phyloP scores from a whole-genome alignment of 2,888 invertebrate genomes.

The Mamestra brassicae region DNA sequence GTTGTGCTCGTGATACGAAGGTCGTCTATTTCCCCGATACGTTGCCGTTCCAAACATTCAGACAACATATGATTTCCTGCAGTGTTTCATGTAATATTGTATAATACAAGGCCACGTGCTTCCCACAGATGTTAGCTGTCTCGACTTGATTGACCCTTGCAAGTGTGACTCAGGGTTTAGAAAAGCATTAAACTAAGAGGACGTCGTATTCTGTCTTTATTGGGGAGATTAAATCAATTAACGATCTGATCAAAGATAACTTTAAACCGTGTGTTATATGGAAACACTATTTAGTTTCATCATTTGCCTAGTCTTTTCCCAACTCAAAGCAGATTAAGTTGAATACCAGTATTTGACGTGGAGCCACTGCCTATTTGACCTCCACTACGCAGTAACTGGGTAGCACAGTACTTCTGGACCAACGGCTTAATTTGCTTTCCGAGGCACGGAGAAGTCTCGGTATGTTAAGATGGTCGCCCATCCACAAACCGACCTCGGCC shows the following conservation, averaged over 20 bases:
- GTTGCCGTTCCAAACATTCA: slow-evolving; percentile 12
- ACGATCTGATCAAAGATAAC: background rate
- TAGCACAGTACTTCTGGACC: too few relatives aligned
- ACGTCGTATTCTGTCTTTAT: background rate
- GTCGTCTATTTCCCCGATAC: slow-evolving; percentile 39
- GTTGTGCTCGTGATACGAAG: slow-evolving; percentile 40
- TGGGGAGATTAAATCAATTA: background rate
- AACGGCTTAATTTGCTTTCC: too few relatives aligned
- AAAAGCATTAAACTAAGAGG: slow-evolving; percentile 2
- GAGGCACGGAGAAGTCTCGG: too few relatives aligned
- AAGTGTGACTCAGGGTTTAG: background rate
- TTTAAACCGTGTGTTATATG: background rate
- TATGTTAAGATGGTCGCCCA: background rate
- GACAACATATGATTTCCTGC: slow-evolving; percentile 6
- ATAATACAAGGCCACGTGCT: background rate
- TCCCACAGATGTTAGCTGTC: background rate
- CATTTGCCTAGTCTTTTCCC: too few relatives aligned
- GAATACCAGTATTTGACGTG: too few relatives aligned
- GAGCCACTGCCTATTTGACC: too few relatives aligned
- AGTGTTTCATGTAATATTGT: background rate
- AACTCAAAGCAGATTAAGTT: too few relatives aligned
- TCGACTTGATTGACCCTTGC: background rate
- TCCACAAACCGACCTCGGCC: too few relatives aligned
- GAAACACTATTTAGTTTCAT: background rate
- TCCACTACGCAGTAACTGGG: too few relatives aligned